These are phyloP conservation scores for Ophthalmolycus amberensis DNA, from an alignment of 2,113 vertebrate genomes.

Conservation along the genomic window DNA sequence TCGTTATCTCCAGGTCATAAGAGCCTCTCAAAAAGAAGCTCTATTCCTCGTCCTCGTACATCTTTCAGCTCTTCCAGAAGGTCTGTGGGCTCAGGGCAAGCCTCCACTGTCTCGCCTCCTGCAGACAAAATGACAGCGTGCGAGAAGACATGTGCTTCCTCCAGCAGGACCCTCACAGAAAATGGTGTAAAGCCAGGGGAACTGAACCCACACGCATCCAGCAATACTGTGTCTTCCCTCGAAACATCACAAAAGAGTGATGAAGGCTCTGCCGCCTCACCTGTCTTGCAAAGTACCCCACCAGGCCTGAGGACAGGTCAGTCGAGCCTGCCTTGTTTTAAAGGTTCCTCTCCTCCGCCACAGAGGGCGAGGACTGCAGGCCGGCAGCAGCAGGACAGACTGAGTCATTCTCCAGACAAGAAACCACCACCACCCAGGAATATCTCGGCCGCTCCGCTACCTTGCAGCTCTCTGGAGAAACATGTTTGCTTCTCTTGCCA, in stretches of 20 bases:
- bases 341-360: slow-evolving; percentile 30
- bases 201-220: slow-evolving; percentile 27
- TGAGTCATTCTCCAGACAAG: slow-evolving; percentile 33
- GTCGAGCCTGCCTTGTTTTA: slow-evolving; percentile 32
- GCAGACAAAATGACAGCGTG: slow-evolving; percentile 15
- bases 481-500: slow-evolving; percentile 73
- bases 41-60: slow-evolving; percentile 55
- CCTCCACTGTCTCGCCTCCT: slow-evolving; percentile 20
- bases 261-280: neutral
- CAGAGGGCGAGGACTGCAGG: slow-evolving; percentile 35
- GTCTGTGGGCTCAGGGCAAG: slow-evolving; percentile 49
- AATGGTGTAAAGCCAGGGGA: slow-evolving; percentile 36
- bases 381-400: slow-evolving; percentile 31
- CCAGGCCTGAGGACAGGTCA: slow-evolving; percentile 40
- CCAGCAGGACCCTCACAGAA: slow-evolving; percentile 10
- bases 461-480: slow-evolving; percentile 65
- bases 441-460: slow-evolving; percentile 8
- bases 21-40: slow-evolving; percentile 55
- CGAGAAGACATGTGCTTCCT: slow-evolving; percentile 19
- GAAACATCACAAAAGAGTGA: slow-evolving; percentile 34
- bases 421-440: slow-evolving; percentile 22
- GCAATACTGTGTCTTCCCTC: neutral
- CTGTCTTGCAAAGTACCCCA: slow-evolving; percentile 26
- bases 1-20: slow-evolving; percentile 29
- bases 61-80: slow-evolving; percentile 49